These are phyloP conservation scores for Galemys pyrenaicus DNA, from an alignment of 2,113 vertebrate species.

Conservation along the genomic window DNA sequence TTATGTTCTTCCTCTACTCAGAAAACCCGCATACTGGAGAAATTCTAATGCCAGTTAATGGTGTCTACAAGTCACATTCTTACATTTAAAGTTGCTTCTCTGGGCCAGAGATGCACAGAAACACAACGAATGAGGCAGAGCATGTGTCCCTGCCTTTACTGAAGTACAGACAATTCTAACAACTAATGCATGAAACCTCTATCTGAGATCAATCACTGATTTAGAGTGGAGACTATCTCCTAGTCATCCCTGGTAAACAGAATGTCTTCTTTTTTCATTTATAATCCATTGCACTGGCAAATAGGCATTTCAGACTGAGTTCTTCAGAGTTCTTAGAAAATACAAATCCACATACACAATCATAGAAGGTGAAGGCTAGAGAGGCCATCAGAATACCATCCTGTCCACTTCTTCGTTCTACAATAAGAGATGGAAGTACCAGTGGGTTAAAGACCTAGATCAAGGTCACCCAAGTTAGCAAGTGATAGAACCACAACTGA, in stretches of 20 bases:
- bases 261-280: not conserved
- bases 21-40: not conserved
- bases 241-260: not conserved
- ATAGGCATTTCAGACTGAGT: not conserved
- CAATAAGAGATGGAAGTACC: not conserved
- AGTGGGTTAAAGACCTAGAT: not conserved
- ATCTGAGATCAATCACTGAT: not conserved
- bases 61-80: not conserved
- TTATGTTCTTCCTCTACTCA: not conserved
- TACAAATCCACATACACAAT: not conserved
- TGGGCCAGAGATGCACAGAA: not conserved
- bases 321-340: not conserved
- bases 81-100: not conserved
- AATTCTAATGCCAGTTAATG: slow-evolving; percentile 19
- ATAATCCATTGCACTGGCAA: not conserved
- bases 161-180: not conserved
- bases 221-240: not conserved
- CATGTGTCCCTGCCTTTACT: not conserved
- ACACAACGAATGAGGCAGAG: not conserved
- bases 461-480: not conserved
- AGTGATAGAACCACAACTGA: not conserved
- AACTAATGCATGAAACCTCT: not conserved
- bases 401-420: not conserved
- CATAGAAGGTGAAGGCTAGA: not conserved
- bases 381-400: not conserved